Evolutionary conservation across 2,888 invertebrate genomes (phyloP).

Genomic region (Macroteleia sp.): DNA sequence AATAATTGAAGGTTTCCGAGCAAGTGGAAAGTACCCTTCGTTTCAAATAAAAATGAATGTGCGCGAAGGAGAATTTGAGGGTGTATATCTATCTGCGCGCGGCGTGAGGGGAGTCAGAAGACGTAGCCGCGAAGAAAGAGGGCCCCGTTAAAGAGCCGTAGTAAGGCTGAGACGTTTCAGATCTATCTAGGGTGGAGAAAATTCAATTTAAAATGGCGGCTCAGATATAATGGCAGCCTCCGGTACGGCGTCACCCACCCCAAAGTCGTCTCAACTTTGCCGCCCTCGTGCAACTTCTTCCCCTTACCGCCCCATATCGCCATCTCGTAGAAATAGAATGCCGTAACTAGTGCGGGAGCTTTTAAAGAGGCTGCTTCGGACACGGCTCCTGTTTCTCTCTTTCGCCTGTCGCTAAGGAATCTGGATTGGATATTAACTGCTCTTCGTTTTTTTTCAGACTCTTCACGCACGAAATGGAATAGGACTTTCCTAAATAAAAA

Average conservation of each 20-base stretch:
- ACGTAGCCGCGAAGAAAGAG: conserved; percentile 69
- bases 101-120: conserved; percentile 42
- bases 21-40: conserved; percentile 47
- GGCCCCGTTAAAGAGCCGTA: conserved; percentile 69
- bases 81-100: conserved; percentile 69
- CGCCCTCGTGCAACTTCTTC: conserved; percentile 74
- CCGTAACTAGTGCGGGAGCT: conserved; percentile 72
- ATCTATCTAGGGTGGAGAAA: conserved; percentile 83
- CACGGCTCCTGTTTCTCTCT: conserved; percentile 54
- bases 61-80: conserved; percentile 64
- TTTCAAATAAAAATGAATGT: conserved; percentile 55
- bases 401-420: conserved; percentile 47
- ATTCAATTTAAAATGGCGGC: conserved; percentile 84
- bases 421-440: conserved; percentile 54
- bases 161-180: conserved; percentile 81
- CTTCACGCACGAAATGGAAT: too few species aligned
- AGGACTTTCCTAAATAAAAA: too few species aligned
- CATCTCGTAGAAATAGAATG: conserved; percentile 74
- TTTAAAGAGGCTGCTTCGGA: conserved; percentile 66
- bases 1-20: conserved; percentile 55
- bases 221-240: conserved; percentile 83
- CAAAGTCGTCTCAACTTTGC: conserved; percentile 80
- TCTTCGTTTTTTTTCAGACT: too few species aligned
- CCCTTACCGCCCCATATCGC: conserved; percentile 71
- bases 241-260: conserved; percentile 81